Evolutionary conservation across 2,888 invertebrate species (phyloP).

Genomic region (Drosophila borborema): DNA sequence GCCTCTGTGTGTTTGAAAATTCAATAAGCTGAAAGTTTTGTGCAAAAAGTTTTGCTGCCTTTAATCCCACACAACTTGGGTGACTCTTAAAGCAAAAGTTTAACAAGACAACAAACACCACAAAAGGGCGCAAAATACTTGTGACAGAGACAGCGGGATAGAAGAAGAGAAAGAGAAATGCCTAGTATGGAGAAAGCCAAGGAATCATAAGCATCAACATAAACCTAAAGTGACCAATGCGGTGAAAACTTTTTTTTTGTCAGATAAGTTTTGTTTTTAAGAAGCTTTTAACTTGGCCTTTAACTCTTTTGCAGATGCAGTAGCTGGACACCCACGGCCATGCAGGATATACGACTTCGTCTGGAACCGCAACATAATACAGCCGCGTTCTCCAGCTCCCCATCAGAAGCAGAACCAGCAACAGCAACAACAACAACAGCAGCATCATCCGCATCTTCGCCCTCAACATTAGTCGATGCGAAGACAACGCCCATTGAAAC

Average conservation of each 20-base stretch:
- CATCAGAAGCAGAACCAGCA: constrained; percentile 15
- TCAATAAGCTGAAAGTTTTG: constrained; percentile 72
- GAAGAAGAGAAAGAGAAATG: neutral
- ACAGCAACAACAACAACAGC: constrained; percentile 25
- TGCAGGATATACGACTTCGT: constrained; percentile 84
- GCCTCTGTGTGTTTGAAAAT: constrained; percentile 36
- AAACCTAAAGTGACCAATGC: constrained; percentile 52
- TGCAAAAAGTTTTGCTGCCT: constrained; percentile 48
- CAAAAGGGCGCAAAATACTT: constrained; percentile 40
- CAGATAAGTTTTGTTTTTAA: constrained; percentile 45
- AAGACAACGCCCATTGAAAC: constrained; percentile 73
- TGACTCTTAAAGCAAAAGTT: constrained; percentile 55
- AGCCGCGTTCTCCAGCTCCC: constrained; percentile 56
- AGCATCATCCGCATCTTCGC: constrained; percentile 24
- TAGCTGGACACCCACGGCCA: constrained; percentile 68
- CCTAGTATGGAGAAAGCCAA: constrained; percentile 26
- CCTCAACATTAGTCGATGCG: constrained; percentile 37
- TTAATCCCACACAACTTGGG: constrained; percentile 42
- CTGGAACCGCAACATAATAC: constrained; percentile 80
- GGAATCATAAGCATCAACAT: constrained; percentile 69
- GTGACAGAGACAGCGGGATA: neutral
- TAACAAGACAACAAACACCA: constrained; percentile 26
- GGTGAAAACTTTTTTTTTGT: constrained; percentile 28
- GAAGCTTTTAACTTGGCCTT: constrained; percentile 33
- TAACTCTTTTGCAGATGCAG: constrained; percentile 54